phyloP scores from a whole-genome alignment of 2,797 vertebrate genomes.

The Typhlichthys eigenmanni region DNA sequence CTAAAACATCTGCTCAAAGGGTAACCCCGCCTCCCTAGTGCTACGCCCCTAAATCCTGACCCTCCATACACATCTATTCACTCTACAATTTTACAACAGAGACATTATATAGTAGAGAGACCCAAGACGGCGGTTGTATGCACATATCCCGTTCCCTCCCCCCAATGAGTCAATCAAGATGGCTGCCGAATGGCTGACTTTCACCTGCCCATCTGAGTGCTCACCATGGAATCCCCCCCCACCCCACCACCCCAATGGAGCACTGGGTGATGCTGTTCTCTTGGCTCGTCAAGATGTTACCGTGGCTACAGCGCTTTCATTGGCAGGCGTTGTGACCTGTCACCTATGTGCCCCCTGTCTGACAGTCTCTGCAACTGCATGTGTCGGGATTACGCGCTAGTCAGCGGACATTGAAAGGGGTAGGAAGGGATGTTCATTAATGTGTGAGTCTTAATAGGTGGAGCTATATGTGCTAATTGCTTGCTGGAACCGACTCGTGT shows the following conservation, averaged over 20 bases:
- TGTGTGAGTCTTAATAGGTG: conserved; percentile 76
- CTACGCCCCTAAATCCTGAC: conserved; percentile 46
- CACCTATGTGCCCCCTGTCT: conserved; percentile 43
- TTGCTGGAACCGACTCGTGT: conserved; percentile 61
- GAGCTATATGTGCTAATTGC: conserved; percentile 71
- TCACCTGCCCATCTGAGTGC: conserved; percentile 42
- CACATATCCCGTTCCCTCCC: no score
- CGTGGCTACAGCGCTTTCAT: conserved; percentile 37
- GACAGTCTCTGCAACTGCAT: conserved; percentile 22
- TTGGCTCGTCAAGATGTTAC: conserved; percentile 34
- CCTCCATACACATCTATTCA: conserved; percentile 41
- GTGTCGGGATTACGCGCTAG: conserved; percentile 14
- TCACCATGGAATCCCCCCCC: conserved; percentile 50
- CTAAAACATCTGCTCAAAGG: conserved; percentile 74
- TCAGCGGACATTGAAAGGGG: conserved; percentile 31
- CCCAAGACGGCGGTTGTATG: conserved; percentile 43
- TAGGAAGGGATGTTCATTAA: conserved; percentile 42
- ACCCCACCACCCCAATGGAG: neutral
- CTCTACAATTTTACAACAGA: no score
- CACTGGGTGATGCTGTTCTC: conserved; percentile 15
- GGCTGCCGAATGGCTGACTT: no score
- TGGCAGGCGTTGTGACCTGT: conserved; percentile 51
- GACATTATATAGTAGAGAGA: neutral
- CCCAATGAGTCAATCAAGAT: no score
- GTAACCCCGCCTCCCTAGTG: conserved; percentile 37